These are phyloP conservation scores for Helogale parvula DNA, from an alignment of 2,113 vertebrate genomes.

Conservation along the genomic window DNA sequence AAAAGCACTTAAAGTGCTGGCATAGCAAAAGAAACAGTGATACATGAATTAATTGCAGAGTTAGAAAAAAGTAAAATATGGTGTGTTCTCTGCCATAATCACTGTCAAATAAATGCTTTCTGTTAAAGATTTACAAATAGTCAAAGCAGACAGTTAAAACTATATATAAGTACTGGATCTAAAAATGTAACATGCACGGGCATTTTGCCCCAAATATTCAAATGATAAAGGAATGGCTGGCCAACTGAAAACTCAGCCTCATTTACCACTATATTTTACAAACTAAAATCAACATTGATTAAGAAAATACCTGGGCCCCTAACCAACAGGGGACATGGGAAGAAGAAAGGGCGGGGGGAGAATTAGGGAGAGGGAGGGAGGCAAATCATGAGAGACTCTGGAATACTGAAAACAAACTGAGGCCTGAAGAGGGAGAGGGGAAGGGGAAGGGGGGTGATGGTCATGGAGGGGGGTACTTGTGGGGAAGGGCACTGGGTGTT, in stretches of 20 bases:
- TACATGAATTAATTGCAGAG: background rate
- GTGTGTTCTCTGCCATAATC: background rate
- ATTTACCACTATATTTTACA: background rate
- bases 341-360: too few species aligned
- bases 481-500: too few species aligned
- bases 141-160: background rate
- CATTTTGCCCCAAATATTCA: slow-evolving; percentile 46
- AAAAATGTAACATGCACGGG: background rate
- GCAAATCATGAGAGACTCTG: too few species aligned
- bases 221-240: background rate
- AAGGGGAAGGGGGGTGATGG: too few species aligned
- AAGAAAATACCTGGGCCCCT: background rate
- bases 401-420: too few species aligned
- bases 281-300: slow-evolving; percentile 1
- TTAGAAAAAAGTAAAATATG: background rate
- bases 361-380: too few species aligned
- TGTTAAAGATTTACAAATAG: slow-evolving; percentile 31
- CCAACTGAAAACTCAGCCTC: background rate
- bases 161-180: background rate
- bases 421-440: too few species aligned
- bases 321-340: too few species aligned
- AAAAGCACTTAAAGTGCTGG: background rate
- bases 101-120: slow-evolving; percentile 37
- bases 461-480: too few species aligned
- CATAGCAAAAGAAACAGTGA: background rate